Base-by-base conservation (phyloP, 1,140 invertebrate genomes). In the Camponotus vicinus region DNA sequence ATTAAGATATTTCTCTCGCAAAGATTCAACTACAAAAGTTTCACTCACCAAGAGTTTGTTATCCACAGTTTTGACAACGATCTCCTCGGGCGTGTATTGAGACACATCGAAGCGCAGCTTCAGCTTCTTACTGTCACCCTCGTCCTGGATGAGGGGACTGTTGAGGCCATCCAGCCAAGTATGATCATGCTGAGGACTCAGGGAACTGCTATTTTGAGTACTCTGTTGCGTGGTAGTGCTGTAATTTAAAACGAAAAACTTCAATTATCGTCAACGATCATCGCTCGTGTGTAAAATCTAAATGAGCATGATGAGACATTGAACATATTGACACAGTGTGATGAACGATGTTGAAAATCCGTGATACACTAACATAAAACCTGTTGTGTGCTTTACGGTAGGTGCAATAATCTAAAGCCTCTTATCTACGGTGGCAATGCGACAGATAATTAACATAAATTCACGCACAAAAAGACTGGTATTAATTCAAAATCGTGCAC, bases 51-150 rank as follows among this genome's bases (percentile, higher is more conserved):
- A 96, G 89, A 99, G 96, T 96, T 99, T 99, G 95, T 99, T 99
- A 95, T 99, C 98, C 73, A 99, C 98, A 88, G 98, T 99, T 95
- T 99, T 99, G 76, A 99, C 98, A 90, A 99, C 98, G 94, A 99
- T 99, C 96, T 99, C 98, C 93, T 99, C 98, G 13, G 98, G 98
- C 67, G 97, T 97, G 94, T 99, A 99, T 95, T 99, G 98, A 93
- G 98, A 98, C 67, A 99, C 98, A 93, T 99, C 98, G 94, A 99
- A 99, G 92, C 98, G 96, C 21, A 99, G 96, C 93, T 99, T 99
- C 57, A 99, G 95, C 92, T 97, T 97, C 95, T 99, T 99, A 95
- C 97, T 98, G 92, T 98, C 97, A 34, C 98, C 98, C 93, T 98
- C 98, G 88, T 98, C 98, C 92, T 97, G 97, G 93, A 99, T 98